phyloP scores from a whole-genome alignment of 2,797 vertebrate genomes.

The Falco peregrinus region DNA sequence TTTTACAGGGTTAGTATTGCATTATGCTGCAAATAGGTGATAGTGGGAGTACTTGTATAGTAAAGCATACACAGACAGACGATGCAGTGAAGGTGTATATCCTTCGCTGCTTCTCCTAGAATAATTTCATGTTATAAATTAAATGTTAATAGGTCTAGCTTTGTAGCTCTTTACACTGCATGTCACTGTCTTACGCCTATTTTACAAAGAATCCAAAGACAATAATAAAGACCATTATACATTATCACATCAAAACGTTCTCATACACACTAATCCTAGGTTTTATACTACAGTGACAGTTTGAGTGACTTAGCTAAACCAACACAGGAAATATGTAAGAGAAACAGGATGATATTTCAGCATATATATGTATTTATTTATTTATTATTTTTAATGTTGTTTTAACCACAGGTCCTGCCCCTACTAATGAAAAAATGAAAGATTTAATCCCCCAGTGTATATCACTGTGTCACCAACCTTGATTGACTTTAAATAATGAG shows the following conservation, averaged over 20 bases:
- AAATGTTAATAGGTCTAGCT: background rate
- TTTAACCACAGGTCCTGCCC: background rate
- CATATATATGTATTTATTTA: background rate
- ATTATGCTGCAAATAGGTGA: background rate
- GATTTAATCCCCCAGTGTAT: background rate
- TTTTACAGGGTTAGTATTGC: background rate
- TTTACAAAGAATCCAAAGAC: background rate
- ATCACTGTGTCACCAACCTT: background rate
- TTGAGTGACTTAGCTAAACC: background rate
- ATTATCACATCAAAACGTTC: background rate
- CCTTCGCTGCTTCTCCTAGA: background rate
- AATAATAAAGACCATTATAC: background rate
- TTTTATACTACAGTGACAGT: background rate
- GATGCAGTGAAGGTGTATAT: background rate
- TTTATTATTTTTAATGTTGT: background rate
- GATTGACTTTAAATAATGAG: background rate
- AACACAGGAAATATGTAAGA: background rate
- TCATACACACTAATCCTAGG: background rate
- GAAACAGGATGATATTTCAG: background rate
- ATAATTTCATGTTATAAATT: background rate
- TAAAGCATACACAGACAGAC: background rate
- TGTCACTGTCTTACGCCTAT: background rate
- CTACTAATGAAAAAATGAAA: background rate
- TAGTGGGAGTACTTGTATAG: background rate
- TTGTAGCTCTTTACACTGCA: background rate